A percentile compares a stretch with the other conserved stretches of the same genome.
Evolutionary conservation across 2,113 vertebrate genomes (phyloP).

Genomic region (Bos indicus): DNA sequence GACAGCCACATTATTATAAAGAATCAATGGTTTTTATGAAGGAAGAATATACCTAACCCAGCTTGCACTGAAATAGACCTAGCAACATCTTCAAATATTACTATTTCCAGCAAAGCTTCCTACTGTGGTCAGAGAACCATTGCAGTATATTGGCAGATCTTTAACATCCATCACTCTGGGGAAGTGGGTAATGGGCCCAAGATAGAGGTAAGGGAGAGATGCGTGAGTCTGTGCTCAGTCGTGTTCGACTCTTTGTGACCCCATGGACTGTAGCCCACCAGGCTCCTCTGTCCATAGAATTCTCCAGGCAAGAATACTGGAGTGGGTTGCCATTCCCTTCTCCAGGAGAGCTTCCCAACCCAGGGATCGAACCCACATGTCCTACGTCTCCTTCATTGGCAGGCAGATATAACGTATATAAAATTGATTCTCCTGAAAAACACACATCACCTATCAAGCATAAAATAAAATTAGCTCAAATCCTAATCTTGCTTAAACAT

Average conservation of each 20-base stretch:
- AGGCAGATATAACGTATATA: background rate
- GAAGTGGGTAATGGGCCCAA: background rate
- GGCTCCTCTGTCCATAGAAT: background rate
- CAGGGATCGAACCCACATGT: background rate
- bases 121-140: background rate
- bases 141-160: rapidly evolving
- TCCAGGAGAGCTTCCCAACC: background rate
- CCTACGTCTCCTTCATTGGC: background rate
- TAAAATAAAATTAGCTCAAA: background rate
- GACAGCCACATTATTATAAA: background rate
- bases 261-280: background rate
- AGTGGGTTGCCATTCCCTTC: background rate
- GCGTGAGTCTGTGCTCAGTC: background rate
- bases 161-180: background rate
- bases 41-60: background rate
- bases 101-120: background rate
- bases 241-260: background rate
- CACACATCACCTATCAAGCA: background rate
- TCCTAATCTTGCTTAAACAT: background rate
- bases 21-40: background rate
- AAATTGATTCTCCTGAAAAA: background rate
- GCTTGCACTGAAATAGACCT: rapidly evolving
- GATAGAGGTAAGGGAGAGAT: background rate
- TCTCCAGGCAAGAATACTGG: background rate
- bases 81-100: too few species aligned